Conservation (phyloP, 2,797 vertebrate genomes). For the Lagorchestes hirsutus region DNA sequence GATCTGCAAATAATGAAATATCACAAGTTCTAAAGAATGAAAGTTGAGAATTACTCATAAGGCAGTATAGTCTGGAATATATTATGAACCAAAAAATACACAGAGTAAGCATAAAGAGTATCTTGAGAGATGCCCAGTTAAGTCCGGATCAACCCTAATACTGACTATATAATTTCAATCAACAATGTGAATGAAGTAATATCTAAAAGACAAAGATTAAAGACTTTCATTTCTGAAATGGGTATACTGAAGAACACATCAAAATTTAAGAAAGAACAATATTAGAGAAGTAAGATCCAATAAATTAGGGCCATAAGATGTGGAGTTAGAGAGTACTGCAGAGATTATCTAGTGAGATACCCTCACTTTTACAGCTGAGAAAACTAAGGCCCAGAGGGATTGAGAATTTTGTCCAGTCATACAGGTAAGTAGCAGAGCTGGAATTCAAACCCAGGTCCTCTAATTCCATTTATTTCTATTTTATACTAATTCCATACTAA, state of each 20-base stretch:
- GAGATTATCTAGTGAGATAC: background rate
- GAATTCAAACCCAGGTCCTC: background rate
- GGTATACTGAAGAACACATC: background rate
- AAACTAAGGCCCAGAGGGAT: no score
- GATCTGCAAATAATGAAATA: background rate
- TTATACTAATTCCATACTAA: no score
- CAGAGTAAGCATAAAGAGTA: background rate
- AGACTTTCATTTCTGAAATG: background rate
- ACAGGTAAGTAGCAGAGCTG: background rate
- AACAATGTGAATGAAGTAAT: background rate
- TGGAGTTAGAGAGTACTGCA: background rate
- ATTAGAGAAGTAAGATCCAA: background rate
- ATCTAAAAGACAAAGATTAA: background rate
- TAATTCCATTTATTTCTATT: no score
- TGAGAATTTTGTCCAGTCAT: background rate
- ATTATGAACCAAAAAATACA: background rate
- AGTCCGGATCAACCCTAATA: background rate
- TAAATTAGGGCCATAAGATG: background rate
- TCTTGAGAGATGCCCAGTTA: background rate
- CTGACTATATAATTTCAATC: background rate
- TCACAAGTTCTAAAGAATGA: background rate
- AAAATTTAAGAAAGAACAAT: background rate
- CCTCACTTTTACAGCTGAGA: no score
- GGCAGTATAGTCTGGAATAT: background rate
- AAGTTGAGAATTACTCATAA: background rate